These are phyloP conservation scores for Lagocephalus sceleratus DNA, from an alignment of 2,797 vertebrate genomes.

Conservation along the genomic window DNA sequence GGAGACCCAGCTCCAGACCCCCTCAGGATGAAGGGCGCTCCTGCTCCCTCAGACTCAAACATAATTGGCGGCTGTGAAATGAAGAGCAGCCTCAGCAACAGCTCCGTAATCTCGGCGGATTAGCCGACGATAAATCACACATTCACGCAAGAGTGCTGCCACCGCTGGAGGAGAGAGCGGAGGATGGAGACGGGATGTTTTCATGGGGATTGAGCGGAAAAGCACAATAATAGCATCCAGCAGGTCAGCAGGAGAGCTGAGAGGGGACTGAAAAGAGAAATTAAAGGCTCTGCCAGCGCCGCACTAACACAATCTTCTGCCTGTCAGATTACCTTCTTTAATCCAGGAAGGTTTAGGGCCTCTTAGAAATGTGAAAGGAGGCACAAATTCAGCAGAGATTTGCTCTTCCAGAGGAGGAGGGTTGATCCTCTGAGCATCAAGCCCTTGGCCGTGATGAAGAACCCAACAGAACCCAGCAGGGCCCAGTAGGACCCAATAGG, in stretches of 20 bases:
- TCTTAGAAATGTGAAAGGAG: slow-evolving; percentile 77
- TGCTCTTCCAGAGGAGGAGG: slow-evolving; percentile 54
- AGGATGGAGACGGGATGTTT: slow-evolving; percentile 49
- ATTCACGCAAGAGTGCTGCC: slow-evolving; percentile 70
- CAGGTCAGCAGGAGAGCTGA: slow-evolving; percentile 63
- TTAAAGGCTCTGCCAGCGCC: slow-evolving; percentile 78
- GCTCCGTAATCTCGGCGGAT: slow-evolving; percentile 75
- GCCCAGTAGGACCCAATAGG: too few species aligned
- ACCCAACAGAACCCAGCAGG: too few species aligned
- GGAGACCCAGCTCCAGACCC: too few species aligned
- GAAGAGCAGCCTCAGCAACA: slow-evolving; percentile 75
- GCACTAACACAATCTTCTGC: slow-evolving; percentile 79
- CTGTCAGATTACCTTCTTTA: slow-evolving; percentile 82
- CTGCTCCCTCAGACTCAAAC: too few species aligned
- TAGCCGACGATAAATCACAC: slow-evolving; percentile 75
- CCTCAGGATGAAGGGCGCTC: too few species aligned
- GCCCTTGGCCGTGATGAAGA: too few species aligned
- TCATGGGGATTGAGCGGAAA: slow-evolving; percentile 62
- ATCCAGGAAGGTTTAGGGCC: slow-evolving; percentile 80
- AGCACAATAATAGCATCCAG: slow-evolving; percentile 65
- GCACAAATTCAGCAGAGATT: slow-evolving; percentile 76
- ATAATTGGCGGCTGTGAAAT: slow-evolving; percentile 74
- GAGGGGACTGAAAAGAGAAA: slow-evolving; percentile 59
- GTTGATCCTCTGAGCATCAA: slow-evolving; percentile 64
- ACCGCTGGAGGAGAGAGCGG: slow-evolving; percentile 46